Evolutionary conservation across 2,797 vertebrate genomes (phyloP), one percentile per base, ranked within the genome.

Genomic region (Scolopax bukidnonensis): DNA sequence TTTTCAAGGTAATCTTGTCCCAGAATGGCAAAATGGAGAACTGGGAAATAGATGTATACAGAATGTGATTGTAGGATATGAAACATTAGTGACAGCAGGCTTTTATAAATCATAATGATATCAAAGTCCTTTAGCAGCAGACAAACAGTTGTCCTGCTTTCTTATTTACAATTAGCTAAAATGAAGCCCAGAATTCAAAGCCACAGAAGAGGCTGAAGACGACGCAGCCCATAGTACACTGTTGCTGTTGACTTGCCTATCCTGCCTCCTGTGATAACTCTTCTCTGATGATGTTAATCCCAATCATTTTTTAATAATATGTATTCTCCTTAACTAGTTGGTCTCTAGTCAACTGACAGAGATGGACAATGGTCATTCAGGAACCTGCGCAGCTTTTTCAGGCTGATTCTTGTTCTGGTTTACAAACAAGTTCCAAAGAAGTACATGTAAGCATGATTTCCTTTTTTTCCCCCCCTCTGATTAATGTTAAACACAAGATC

Each of bases 401-500:
- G 53, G 87, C 24, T 76, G 33, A 12, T 63, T 83, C 47, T 85
- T 76, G 7, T 48, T 81, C 57, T 65, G 16, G 33, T 93, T 96
- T 95, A 84, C 50, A 63, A 84, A 68, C 20, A 77, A 71, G 8
- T 64, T 94, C 27, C 32, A 79, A 1, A 47, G 45, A 77, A 76
- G 12, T 71, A 89, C 16, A 36, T 5, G 1, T 28, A 84, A 90
- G 10, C 28, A 43, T 75, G 2, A 56, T 30, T 53, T 24, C 47
- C 21, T 43, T 67, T 40, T 3, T 68, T 56, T 27, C 30, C 10
- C 6, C 53, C 27, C 28, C 9, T 9, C 16, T 60, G 12, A 89
- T 93, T 90, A 90, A 75, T 57, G 41, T 86, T 67, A 95, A 95
- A 28, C 27, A 63, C 14, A 30, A 89, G 21, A 89, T 92, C 81